A percentile compares a stretch with the other conserved stretches of the same genome.
phyloP scores from a whole-genome alignment of 2,113 vertebrate species.

The Toxotes chatareus region DNA sequence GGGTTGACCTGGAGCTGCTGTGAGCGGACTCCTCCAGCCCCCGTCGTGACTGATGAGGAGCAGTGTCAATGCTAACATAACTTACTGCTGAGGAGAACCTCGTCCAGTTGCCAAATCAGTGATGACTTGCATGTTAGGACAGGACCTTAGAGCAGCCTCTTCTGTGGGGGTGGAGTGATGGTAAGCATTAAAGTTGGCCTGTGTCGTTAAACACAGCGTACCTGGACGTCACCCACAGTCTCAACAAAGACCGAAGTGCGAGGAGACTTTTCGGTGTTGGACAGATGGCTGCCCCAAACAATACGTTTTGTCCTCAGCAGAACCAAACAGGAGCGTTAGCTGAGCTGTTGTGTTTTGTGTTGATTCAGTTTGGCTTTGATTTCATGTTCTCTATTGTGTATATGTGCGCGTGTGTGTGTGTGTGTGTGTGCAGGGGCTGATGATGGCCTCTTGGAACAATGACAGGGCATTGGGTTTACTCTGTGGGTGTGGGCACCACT shows the following conservation, averaged over 20 bases:
- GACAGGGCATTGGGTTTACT: conserved; percentile 53
- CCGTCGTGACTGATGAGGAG: conserved; percentile 32
- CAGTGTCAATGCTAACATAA: conserved; percentile 18
- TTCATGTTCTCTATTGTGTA: conserved; percentile 36
- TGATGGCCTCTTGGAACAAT: conserved; percentile 48
- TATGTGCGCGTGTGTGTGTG: conserved; percentile 18
- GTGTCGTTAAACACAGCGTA: conserved; percentile 45
- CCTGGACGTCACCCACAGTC: conserved; percentile 43
- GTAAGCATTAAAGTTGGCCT: conserved; percentile 39
- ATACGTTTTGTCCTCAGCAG: not conserved
- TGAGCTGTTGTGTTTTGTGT: conserved; percentile 20
- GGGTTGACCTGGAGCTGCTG: not conserved
- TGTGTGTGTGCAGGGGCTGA: conserved; percentile 12
- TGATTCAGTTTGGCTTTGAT: conserved; percentile 52
- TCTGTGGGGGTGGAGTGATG: conserved; percentile 56
- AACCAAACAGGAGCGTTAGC: conserved; percentile 24
- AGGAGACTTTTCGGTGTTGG: not conserved
- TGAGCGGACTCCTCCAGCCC: not conserved
- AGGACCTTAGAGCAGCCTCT: conserved; percentile 36
- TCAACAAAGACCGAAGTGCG: conserved; percentile 41
- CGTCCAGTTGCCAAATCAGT: conserved; percentile 42
- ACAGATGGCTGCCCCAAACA: conserved; percentile 13
- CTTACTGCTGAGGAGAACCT: conserved; percentile 18
- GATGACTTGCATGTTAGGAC: conserved; percentile 61
- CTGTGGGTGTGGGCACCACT: conserved; percentile 56